A percentile compares a stretch with the other conserved stretches of the same genome.
phyloP scores from a whole-genome alignment of 2,888 invertebrate species.

The Actias luna region DNA sequence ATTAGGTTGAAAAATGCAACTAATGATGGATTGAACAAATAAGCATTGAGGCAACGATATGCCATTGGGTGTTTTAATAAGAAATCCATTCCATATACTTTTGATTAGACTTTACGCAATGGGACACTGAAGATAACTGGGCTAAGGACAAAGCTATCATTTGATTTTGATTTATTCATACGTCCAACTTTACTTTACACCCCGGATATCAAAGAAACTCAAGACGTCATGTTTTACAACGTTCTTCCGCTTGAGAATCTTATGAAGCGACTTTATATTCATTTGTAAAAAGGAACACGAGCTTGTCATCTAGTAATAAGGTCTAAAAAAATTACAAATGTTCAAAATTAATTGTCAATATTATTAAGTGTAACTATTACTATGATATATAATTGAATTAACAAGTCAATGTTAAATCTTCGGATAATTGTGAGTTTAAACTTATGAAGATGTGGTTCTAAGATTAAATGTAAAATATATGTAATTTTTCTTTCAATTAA shows the following conservation, averaged over 20 bases:
- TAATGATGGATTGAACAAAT: too few species aligned
- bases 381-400: conserved; percentile 44
- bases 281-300: conserved; percentile 48
- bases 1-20: too few species aligned
- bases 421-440: conserved; percentile 39
- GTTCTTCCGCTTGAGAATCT: conserved; percentile 8
- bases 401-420: conserved; percentile 59
- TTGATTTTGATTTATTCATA: too few species aligned
- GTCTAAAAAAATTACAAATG: conserved; percentile 63
- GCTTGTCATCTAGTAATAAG: conserved; percentile 72
- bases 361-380: conserved; percentile 44
- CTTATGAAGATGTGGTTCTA: conserved; percentile 35
- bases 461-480: conserved; percentile 21
- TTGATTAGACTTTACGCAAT: too few species aligned
- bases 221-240: conserved; percentile 5
- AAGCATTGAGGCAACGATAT: too few species aligned
- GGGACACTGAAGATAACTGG: too few species aligned
- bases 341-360: conserved; percentile 77
- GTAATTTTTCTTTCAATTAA: background rate
- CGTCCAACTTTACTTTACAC: conserved; percentile 7
- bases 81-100: too few species aligned
- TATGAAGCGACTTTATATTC: conserved; percentile 3
- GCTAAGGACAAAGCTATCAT: too few species aligned
- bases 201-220: background rate
- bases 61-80: too few species aligned